These are phyloP conservation scores for Patella pellucida DNA, from an alignment of 2,888 invertebrate genomes.

Conservation along the genomic window DNA sequence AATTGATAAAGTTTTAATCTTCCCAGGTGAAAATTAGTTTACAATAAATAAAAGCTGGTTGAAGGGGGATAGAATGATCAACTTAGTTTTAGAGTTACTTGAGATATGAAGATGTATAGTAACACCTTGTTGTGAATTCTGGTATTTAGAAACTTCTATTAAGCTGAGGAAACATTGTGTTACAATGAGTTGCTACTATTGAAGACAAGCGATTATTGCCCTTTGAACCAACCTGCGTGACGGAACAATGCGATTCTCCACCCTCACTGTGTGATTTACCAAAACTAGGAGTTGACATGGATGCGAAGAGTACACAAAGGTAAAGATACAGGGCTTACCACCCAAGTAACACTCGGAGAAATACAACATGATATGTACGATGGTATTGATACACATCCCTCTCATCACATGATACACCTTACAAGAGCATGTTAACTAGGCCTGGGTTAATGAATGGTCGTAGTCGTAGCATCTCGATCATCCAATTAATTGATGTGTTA, in stretches of 20 bases:
- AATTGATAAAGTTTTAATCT: too few species aligned
- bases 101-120: neutral
- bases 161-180: neutral
- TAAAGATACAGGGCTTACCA: neutral
- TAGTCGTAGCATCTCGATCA: too few species aligned
- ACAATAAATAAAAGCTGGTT: too few species aligned
- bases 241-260: neutral
- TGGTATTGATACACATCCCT: too few species aligned
- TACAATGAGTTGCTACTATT: slow-evolving; percentile 8
- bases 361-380: neutral
- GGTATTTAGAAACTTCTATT: neutral
- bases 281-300: neutral
- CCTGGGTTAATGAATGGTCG: too few species aligned
- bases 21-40: too few species aligned
- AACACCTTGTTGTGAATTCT: slow-evolving; percentile 9
- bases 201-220: neutral
- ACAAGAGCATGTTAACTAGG: too few species aligned
- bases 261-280: slow-evolving; percentile 11
- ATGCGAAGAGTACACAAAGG: slow-evolving; percentile 9
- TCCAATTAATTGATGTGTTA: too few species aligned
- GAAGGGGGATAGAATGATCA: too few species aligned
- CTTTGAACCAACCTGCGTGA: neutral
- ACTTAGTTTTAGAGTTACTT: too few species aligned
- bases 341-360: neutral
- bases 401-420: too few species aligned